Conservation (phyloP, 2,113 vertebrate species). For the Lepus timidus region DNA sequence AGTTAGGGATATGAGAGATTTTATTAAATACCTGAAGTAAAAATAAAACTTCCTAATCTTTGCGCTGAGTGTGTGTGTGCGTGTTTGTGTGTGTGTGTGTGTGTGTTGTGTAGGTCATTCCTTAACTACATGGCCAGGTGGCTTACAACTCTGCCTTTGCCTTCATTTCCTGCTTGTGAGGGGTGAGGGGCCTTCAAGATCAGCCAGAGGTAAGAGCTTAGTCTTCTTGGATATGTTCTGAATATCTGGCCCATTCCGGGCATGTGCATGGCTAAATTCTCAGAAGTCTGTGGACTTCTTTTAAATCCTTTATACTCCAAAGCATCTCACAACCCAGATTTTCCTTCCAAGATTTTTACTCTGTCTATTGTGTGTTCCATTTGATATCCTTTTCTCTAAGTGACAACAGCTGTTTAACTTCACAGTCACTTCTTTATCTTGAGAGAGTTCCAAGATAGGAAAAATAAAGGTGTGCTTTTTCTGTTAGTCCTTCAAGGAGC, state of each 20-base stretch:
- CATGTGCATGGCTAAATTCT: background rate
- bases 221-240: background rate
- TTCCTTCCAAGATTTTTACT: background rate
- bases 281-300: too few species aligned
- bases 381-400: background rate
- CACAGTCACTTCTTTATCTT: background rate
- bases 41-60: background rate
- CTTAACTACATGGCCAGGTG: too few species aligned
- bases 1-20: background rate
- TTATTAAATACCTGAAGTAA: background rate
- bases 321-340: background rate
- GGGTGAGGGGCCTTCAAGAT: too few species aligned
- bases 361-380: background rate
- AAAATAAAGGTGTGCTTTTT: background rate
- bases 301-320: background rate
- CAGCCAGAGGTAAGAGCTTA: too few species aligned
- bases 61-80: background rate
- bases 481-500: background rate
- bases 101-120: background rate
- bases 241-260: background rate
- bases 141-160: too few species aligned
- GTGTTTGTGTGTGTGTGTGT: background rate
- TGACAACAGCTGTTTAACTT: background rate
- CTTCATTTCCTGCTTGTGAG: too few species aligned
- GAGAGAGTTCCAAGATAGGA: background rate